Evolutionary conservation across 1,140 invertebrate species (phyloP).

Genomic region (Drosophila tsacasi): DNA sequence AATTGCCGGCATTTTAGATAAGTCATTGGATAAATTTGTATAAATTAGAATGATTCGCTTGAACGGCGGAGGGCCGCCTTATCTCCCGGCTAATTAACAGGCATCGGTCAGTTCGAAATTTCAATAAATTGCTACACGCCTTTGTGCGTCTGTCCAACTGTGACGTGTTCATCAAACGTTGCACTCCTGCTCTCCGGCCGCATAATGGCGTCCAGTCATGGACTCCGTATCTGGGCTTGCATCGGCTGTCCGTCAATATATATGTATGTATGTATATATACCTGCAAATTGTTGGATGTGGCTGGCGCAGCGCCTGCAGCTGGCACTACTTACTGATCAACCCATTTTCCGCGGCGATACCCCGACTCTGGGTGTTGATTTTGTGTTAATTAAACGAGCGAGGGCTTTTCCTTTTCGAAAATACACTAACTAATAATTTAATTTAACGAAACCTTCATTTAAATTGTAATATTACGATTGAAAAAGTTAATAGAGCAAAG

Average conservation of each 20-base stretch:
- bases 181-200: conserved; percentile 57
- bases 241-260: conserved; percentile 16
- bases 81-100: conserved; percentile 52
- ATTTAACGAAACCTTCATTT: not conserved
- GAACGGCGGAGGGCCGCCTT: conserved; percentile 16
- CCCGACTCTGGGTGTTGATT: conserved; percentile 56
- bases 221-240: conserved; percentile 21
- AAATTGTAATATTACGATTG: conserved; percentile 1
- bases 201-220: conserved; percentile 58
- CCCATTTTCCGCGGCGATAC: conserved; percentile 40
- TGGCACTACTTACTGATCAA: conserved; percentile 54
- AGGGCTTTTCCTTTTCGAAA: conserved; percentile 37
- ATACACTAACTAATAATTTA: conserved; percentile 40
- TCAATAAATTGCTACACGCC: conserved; percentile 60
- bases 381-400: conserved; percentile 70
- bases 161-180: conserved; percentile 81
- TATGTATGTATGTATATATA: not conserved
- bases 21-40: conserved; percentile 9
- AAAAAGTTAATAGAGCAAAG: not conserved
- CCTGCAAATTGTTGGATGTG: conserved; percentile 12
- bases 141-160: conserved; percentile 57
- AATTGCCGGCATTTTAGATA: conserved; percentile 38
- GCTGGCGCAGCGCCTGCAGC: conserved; percentile 34
- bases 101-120: conserved; percentile 39
- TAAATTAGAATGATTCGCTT: conserved; percentile 17